Evolutionary conservation across 2,113 vertebrate species (phyloP), one percentile per base, ranked within the genome.

Genomic region (Phasianus colchicus): DNA sequence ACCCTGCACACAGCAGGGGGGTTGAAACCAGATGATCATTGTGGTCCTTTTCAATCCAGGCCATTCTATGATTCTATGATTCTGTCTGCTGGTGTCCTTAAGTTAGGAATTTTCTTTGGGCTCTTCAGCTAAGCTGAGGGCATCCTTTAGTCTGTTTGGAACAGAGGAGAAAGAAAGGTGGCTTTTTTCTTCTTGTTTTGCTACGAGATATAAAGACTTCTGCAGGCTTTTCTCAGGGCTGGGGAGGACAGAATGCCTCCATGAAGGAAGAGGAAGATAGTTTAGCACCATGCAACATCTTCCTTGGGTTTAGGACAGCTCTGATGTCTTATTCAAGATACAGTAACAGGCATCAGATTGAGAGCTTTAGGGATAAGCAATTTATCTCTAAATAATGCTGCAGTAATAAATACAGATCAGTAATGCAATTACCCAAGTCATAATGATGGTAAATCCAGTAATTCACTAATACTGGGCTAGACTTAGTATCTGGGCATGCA

Each of bases 261-360:
- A 2, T 60, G 52, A 54, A 48, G 52, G 66, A 38, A 0, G 4
- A 20, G 7, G 8, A 17, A 12, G 9, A 6, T 4, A 11, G 16
- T 30, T 65, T 17, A 60, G 54, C 47, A 15, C 38, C 0, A 6
- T 14, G 22, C 40, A 11, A 16, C 30, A 24, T 48, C 54, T 67
- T 36, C 48, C 9, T 6, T 0, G 3, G 29, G 7, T 47, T 88
- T 63, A 19, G 6, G 6, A 48, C 60, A 72, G 40, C 14, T 11
- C 34, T 72, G 42, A 6, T 1, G 2, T 42, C n/a, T 12, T 57
- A 5, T 21, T 34, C 1, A 3, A n/a, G 30, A 27, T 16, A 32
- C 1, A 14, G 27, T 11, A 30, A 48, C 71, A 70, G 30, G 50
- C 74, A 81, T 70, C 74, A 58, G 43, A 54, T 17, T 8, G 69